These are phyloP conservation scores for Agrypnia vestita DNA, from an alignment of 1,140 invertebrate species.

Conservation along the genomic window DNA sequence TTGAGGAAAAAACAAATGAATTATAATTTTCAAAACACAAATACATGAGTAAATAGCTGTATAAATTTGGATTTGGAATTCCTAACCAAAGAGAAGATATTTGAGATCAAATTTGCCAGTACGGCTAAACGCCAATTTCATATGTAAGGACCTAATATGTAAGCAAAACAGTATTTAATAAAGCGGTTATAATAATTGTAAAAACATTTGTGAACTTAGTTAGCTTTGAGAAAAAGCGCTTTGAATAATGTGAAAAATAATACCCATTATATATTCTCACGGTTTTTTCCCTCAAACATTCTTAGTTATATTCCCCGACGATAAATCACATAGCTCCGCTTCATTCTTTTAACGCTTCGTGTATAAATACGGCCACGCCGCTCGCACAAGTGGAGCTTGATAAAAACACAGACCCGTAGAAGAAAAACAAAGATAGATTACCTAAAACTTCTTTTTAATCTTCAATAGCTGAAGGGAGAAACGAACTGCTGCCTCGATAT, in stretches of 20 bases:
- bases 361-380: conserved; percentile 27
- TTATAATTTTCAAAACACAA: too few relatives aligned
- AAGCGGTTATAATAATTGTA: too few relatives aligned
- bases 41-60: too few relatives aligned
- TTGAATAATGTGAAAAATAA: conserved; percentile 32
- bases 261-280: conserved; percentile 12
- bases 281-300: conserved; percentile 1
- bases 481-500: conserved; percentile 5
- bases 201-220: neutral
- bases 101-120: too few relatives aligned
- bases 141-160: too few relatives aligned
- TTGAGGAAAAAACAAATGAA: too few relatives aligned
- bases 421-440: conserved; percentile 46
- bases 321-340: conserved; percentile 20
- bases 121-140: too few relatives aligned
- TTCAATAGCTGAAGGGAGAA: conserved; percentile 33
- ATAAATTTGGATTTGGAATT: too few relatives aligned
- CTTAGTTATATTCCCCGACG: conserved; percentile 29
- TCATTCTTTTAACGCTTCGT: conserved; percentile 8
- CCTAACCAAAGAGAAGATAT: too few relatives aligned
- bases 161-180: too few relatives aligned
- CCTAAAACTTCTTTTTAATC: conserved; percentile 36
- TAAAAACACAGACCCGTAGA: conserved; percentile 24
- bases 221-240: neutral
- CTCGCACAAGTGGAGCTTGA: conserved; percentile 19